Evolutionary conservation across 2,113 vertebrate species (phyloP).

Genomic region (Actenoides hombroni): DNA sequence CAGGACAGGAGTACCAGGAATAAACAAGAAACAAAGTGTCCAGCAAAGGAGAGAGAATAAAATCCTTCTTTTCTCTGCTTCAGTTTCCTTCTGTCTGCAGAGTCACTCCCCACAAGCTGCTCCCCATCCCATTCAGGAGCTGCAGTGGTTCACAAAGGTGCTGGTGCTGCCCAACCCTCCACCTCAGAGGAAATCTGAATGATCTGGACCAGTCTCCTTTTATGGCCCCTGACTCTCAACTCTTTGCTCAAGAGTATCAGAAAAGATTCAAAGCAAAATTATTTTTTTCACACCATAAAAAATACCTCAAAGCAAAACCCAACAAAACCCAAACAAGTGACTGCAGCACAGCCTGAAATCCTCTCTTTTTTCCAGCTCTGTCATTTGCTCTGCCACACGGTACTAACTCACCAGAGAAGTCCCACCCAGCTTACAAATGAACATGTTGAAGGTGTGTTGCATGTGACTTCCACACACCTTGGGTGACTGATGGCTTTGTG

Average conservation of each 20-base stretch:
- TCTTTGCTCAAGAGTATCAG: neutral
- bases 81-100: neutral
- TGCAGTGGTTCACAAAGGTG: accelerated
- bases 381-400: neutral
- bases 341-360: neutral
- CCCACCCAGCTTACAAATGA: neutral
- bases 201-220: neutral
- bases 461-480: neutral
- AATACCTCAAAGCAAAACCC: too few relatives aligned
- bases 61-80: neutral
- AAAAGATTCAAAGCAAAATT: neutral
- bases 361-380: neutral
- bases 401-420: neutral
- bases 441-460: too few relatives aligned
- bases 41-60: neutral
- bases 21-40: neutral
- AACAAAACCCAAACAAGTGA: neutral
- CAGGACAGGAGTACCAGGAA: neutral
- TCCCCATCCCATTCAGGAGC: neutral
- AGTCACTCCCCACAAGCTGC: neutral
- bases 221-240: neutral
- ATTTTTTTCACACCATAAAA: neutral
- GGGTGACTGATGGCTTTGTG: neutral
- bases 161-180: neutral
- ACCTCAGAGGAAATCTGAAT: neutral